phyloP scores from a whole-genome alignment of 2,113 vertebrate genomes.

The Osmerus mordax region DNA sequence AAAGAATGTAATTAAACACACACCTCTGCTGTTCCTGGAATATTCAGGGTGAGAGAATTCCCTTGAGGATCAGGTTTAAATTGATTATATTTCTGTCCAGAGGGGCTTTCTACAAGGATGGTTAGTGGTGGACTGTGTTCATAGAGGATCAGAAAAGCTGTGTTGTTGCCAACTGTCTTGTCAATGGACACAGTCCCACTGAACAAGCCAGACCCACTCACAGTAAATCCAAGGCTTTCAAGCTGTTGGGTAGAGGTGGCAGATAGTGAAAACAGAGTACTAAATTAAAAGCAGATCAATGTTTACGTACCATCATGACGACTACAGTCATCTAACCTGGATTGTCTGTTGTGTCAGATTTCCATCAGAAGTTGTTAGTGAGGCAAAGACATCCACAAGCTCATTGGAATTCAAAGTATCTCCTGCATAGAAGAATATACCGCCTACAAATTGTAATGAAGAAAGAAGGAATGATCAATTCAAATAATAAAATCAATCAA shows the following conservation, averaged over 20 bases:
- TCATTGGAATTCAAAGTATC: slow-evolving; percentile 53
- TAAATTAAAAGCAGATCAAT: too few species aligned
- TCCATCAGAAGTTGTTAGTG: slow-evolving; percentile 58
- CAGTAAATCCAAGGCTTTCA: slow-evolving; percentile 46
- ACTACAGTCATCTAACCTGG: slow-evolving; percentile 57
- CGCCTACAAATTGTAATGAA: slow-evolving; percentile 48
- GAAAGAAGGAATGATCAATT: neutral
- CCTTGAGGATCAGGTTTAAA: slow-evolving; percentile 35
- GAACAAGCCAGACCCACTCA: slow-evolving; percentile 36
- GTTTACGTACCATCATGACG: too few species aligned
- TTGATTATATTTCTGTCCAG: slow-evolving; percentile 47
- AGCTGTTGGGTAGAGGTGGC: slow-evolving; percentile 48
- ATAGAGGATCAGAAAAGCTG: slow-evolving; percentile 63
- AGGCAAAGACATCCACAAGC: slow-evolving; percentile 66
- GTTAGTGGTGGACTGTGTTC: slow-evolving; percentile 39
- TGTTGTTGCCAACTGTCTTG: slow-evolving; percentile 61
- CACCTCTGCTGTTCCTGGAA: slow-evolving; percentile 66
- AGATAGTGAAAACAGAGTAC: too few species aligned
- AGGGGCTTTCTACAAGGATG: slow-evolving; percentile 53
- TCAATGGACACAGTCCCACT: slow-evolving; percentile 57
- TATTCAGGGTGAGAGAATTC: slow-evolving; percentile 41
- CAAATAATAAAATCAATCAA: too few species aligned
- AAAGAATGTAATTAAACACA: neutral
- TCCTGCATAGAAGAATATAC: slow-evolving; percentile 53
- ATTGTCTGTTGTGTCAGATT: slow-evolving; percentile 54